Base-by-base conservation (phyloP, 2,888 invertebrate genomes). In the Ceriagrion tenellum region DNA sequence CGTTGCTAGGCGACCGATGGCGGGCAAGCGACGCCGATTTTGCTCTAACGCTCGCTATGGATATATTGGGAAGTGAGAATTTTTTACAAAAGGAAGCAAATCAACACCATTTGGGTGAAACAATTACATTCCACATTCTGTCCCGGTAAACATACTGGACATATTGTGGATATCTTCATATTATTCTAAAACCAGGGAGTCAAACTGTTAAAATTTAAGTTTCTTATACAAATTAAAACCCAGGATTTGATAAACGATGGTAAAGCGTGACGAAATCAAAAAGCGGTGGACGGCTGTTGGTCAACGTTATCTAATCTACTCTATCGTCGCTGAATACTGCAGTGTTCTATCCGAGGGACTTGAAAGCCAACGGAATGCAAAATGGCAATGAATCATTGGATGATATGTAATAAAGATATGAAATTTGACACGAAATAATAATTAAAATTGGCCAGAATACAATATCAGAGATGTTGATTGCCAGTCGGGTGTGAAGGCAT, bases 181-280 rank as follows among this genome's bases (percentile, higher is more conserved):
- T 89, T 89, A 89, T 89, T n/a, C 81, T 26, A n/a, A 13, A 89
- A 89, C 89, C 89, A 89, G 89, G 89, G 89, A 89, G 89, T 89
- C 89, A 89, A 89, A 89, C 89, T 55, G 23, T 55, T n/a, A n/a
- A n/a, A 55, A 0, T 4, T 47, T 4, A 47, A 47, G n/a, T n/a
- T n/a, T n/a, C n/a, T n/a, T 8, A 47, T 47, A 47, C 2, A 47
- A 47, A 47, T 47, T 47, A 4, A 4, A 47, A 2, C 2, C 47
- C 47, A 47, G 8, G 47, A 47, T 47, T 47, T 8, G 2, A 47
- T 47, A 8, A 47, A 47, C 47, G 2, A 47, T 47, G 3, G 16
- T 59, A 59, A 59, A 59, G 13, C 12, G 8, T 6, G 35, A 81
- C 35, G 81, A 35, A 81, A 10, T 16, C 12, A 81, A 30, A 81